A percentile compares a stretch with the other conserved stretches of the same genome.
phyloP scores from a whole-genome alignment of 2,113 vertebrate species.

The Cynoglossus semilaevis region DNA sequence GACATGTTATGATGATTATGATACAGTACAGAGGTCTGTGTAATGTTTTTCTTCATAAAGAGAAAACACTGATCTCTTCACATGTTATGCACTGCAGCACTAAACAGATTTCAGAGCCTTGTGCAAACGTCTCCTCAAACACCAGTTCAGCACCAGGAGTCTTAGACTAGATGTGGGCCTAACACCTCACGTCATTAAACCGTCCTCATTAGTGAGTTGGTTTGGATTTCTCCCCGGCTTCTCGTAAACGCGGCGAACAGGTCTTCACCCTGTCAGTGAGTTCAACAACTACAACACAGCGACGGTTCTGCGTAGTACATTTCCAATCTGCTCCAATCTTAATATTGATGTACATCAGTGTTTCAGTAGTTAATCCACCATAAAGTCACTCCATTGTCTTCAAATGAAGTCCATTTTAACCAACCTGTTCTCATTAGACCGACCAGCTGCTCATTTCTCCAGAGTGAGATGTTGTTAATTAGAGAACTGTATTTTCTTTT shows the following conservation, averaged over 20 bases:
- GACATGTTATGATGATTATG: no score
- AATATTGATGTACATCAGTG: background rate
- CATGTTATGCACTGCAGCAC: no score
- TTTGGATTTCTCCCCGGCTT: slow-evolving; percentile 39
- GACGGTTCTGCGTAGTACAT: background rate
- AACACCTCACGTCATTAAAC: slow-evolving; percentile 30
- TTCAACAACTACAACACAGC: slow-evolving; percentile 38
- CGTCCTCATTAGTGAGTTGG: slow-evolving; percentile 32
- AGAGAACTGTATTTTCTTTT: slow-evolving; percentile 16
- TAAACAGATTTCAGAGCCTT: no score
- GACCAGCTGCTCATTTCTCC: background rate
- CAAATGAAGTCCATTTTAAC: background rate
- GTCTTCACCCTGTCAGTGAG: slow-evolving; percentile 46
- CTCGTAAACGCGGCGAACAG: slow-evolving; percentile 39
- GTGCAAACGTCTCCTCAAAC: background rate
- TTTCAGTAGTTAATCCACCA: slow-evolving; percentile 1
- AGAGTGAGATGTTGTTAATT: background rate
- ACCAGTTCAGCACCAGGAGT: slow-evolving; percentile 9
- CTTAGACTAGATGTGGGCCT: slow-evolving; percentile 14
- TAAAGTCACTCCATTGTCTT: slow-evolving; percentile 1
- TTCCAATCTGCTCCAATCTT: slow-evolving; percentile 19
- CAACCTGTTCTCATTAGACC: background rate
- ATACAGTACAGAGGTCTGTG: no score
- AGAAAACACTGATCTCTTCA: no score
- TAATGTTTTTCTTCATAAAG: no score